Base-by-base conservation (phyloP, 2,113 vertebrate species). In the Callospermophilus lateralis region DNA sequence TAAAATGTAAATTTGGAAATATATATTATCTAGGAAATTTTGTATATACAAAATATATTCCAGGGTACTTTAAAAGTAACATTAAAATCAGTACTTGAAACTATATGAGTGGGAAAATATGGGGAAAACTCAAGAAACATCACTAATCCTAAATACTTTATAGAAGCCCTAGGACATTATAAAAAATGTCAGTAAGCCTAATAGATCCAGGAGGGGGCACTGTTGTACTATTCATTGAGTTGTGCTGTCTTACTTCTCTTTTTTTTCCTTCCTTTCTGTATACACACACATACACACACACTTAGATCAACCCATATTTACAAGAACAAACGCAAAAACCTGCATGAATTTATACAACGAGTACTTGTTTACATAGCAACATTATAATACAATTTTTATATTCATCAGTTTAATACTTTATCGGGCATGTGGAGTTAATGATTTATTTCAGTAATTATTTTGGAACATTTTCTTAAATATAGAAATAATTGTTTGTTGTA, bases 201-300 rank as follows among this genome's bases (percentile, higher is more conserved):
- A 1, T 84, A 65, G 78, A 96, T 97, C 98, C 99, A 98, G 98
- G 83, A 99, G 99, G 97, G 99, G 99, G 98, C 98, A 97, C 32
- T 98, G 87, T 98, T 89, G 97, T 32, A 98, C 97, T 98, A 73
- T 79, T 13, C 15, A 94, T 96, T 95, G 53, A 34, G 37, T 72
- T 89, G 15, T 22, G 20, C 24, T 7, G 68, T 32, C 28, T 67
- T 81, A 34, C 11, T 51, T 51, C 48, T 84, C 92, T 95, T 68
- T 32, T 34, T 65, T 91, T 61, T 45, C 3, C 1, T 39, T 10
- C n/a, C 17, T 78, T 9, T 68, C 24, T 63, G 8, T 28, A 30
- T 39, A 76, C 22, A 58, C 65, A 78, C 9, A 78, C 22, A 87
- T 26, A 93, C 39, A 79, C 1, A 70, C 42, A 45, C 6, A 42